phyloP scores from a whole-genome alignment of 2,888 invertebrate genomes.

The Podabrus alpinus region DNA sequence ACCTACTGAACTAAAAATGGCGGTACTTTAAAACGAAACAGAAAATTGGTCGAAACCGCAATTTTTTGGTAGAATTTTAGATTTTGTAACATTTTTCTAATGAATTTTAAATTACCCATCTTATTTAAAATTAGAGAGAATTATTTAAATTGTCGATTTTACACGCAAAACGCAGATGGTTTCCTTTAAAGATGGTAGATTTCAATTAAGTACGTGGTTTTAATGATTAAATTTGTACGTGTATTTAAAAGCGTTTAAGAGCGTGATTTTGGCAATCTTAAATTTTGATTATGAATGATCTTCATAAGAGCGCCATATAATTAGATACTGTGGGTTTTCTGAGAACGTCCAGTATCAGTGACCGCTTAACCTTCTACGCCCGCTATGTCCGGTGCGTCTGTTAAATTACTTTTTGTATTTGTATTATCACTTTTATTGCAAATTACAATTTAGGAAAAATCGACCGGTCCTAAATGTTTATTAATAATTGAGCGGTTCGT shows the following conservation, averaged over 20 bases:
- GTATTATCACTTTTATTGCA: conserved; percentile 44
- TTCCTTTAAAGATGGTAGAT: neutral
- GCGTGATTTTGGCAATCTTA: conserved; percentile 21
- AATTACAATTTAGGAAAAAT: conserved; percentile 47
- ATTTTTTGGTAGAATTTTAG: neutral
- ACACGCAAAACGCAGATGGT: neutral
- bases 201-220: neutral
- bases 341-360: conserved; percentile 33
- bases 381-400: conserved; percentile 34
- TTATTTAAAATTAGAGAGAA: neutral
- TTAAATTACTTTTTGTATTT: conserved; percentile 29
- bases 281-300: conserved; percentile 29
- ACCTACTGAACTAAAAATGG: neutral
- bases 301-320: conserved; percentile 33
- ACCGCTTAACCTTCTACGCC: conserved; percentile 35
- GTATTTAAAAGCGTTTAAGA: neutral
- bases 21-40: neutral
- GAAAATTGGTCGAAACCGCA: neutral
- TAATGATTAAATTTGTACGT: neutral
- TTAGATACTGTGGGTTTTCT: conserved; percentile 33
- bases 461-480: conserved; percentile 39
- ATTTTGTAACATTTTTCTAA: neutral
- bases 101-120: neutral
- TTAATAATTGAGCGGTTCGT: conserved; percentile 31
- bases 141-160: neutral